Base-by-base conservation (phyloP, 2,888 invertebrate genomes). In the Cryptus armator region DNA sequence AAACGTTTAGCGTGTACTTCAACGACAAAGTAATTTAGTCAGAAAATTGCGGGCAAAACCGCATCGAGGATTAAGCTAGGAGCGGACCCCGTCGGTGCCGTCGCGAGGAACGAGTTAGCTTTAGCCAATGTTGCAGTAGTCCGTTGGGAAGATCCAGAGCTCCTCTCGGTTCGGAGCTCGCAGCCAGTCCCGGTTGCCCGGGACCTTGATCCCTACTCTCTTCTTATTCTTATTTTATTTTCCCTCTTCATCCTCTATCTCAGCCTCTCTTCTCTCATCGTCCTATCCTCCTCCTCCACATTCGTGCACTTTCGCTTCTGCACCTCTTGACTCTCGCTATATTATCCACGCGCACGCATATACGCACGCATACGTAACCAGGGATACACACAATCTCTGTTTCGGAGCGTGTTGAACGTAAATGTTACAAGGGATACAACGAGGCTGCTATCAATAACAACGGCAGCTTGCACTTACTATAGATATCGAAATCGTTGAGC, bases 171-270 rank as follows among this genome's bases (percentile, higher is more conserved):
- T 66, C 66, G 66, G 51, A 37, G 76, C 76, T 66, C 14, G 51
- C 7, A 76, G 51, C 53, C 62, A 53, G 53, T 85, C 87, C 85
- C 83, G 64, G 56, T 62, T 78, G 75, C 70, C 66, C 70, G 53
- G 80, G 83, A 84, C 80, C 83, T 84, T 83, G 83, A 83, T 83
- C 83, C 83, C 83, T 79, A 44, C 81, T 81, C 46, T n/a, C 79
- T 67, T 56, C 66, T 59, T 53, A 29, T 75, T 62, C 24, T 71
- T 75, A 44, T 78, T 75, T 71, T 76, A 56, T 70, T 76, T 81
- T 75, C 24, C 51, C 56, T 53, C 59, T 43, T 37, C 70, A 19
- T 56, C n/a, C n/a, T 56, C 72, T 74, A 62, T 10, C 24, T 37
- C 56, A n/a, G 24, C 12, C 56, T 62, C n/a, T 29, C 46, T 64